phyloP scores from a whole-genome alignment of 2,888 invertebrate genomes.

The Pheosia gnoma region DNA sequence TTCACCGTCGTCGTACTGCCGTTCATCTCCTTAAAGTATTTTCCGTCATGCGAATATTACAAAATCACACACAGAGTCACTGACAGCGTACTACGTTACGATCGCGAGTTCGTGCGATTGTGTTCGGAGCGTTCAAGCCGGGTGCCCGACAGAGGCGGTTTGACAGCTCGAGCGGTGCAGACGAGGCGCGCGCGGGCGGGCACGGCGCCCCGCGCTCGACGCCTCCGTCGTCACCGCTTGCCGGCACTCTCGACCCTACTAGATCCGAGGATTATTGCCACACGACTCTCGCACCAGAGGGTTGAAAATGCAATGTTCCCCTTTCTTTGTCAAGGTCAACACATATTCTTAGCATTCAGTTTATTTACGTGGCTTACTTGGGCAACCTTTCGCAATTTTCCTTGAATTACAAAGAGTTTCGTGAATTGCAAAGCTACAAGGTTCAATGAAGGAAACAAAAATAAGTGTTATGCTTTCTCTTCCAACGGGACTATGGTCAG shows the following conservation, averaged over 20 bases:
- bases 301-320: conserved; percentile 76
- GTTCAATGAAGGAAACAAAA: conserved; percentile 2
- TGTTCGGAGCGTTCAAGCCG: conserved; percentile 77
- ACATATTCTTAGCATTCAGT: conserved; percentile 21
- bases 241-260: conserved; percentile 57
- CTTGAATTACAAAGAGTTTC: too few relatives aligned
- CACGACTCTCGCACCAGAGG: conserved; percentile 66
- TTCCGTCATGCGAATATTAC: conserved; percentile 76
- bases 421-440: not conserved
- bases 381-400: conserved; percentile 10
- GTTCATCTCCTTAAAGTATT: conserved; percentile 76
- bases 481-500: conserved; percentile 24
- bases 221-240: conserved; percentile 60
- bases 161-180: conserved; percentile 77
- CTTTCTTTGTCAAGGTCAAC: conserved; percentile 74
- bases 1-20: conserved; percentile 82
- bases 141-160: conserved; percentile 81
- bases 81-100: conserved; percentile 68
- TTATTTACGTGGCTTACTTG: conserved; percentile 13
- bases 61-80: conserved; percentile 76
- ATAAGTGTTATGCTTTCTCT: conserved; percentile 29
- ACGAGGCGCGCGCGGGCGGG: conserved; percentile 75
- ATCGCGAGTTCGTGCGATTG: conserved; percentile 67
- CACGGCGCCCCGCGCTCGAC: conserved; percentile 64
- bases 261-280: conserved; percentile 67